Conservation (phyloP, 2,888 invertebrate genomes). For the Trichopria drosophilae region DNA sequence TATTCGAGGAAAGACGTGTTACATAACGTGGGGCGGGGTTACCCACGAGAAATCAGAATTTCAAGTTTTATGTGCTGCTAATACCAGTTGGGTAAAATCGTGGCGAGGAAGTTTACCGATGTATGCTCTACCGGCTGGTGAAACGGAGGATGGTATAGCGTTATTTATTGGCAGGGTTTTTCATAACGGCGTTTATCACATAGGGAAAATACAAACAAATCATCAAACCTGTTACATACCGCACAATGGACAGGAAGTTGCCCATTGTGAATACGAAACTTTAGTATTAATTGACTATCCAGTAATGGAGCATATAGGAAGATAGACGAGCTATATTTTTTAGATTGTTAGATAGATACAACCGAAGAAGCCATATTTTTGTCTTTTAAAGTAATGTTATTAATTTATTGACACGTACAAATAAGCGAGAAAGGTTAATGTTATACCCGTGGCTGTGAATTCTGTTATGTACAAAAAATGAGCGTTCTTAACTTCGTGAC, state of each 20-base stretch:
- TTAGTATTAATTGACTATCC: constrained; percentile 44
- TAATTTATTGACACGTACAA: too few relatives aligned
- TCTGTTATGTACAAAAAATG: too few relatives aligned
- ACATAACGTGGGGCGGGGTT: constrained; percentile 42
- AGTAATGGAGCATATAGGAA: constrained; percentile 41
- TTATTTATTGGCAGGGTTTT: constrained; percentile 48
- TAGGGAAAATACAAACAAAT: constrained; percentile 51
- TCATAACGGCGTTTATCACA: constrained; percentile 42
- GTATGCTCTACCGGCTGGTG: constrained; percentile 50
- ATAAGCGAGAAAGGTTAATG: too few relatives aligned
- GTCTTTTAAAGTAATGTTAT: too few relatives aligned
- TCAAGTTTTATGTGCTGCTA: constrained; percentile 46
- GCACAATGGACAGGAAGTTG: constrained; percentile 41
- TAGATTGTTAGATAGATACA: neutral
- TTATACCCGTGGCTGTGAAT: too few relatives aligned
- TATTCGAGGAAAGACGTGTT: constrained; percentile 36
- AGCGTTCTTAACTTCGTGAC: too few relatives aligned
- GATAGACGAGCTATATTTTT: constrained; percentile 35
- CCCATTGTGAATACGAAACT: constrained; percentile 49
- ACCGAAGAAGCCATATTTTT: too few relatives aligned
- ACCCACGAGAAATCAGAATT: constrained; percentile 40
- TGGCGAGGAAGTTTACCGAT: constrained; percentile 48
- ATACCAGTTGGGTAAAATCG: constrained; percentile 47
- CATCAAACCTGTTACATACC: constrained; percentile 49
- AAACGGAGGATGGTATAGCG: constrained; percentile 45